Percentiles rank a stretch among this genome's conserved stretches.
phyloP scores from a whole-genome alignment of 2,113 vertebrate species.

The Psophia crepitans region DNA sequence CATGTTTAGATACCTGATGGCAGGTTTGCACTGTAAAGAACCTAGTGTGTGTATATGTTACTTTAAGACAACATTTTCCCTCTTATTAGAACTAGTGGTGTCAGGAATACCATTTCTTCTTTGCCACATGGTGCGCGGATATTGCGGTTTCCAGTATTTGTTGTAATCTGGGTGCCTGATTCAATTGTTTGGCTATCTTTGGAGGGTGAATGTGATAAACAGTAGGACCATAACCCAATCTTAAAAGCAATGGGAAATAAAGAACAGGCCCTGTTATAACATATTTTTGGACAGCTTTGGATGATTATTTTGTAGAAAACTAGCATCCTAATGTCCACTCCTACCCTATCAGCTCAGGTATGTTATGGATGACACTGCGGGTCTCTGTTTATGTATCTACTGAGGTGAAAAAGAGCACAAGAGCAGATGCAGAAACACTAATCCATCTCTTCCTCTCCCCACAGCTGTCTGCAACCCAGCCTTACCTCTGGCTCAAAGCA shows the following conservation, averaged over 20 bases:
- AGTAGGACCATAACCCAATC: conserved; percentile 44
- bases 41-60: neutral
- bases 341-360: neutral
- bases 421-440: neutral
- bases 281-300: neutral
- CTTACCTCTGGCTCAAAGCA: neutral
- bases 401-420: neutral
- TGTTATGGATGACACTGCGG: neutral
- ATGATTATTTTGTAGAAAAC: conserved; percentile 23
- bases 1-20: neutral
- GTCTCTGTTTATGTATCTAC: neutral
- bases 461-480: neutral
- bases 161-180: conserved; percentile 42
- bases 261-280: neutral
- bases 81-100: neutral
- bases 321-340: neutral
- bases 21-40: neutral
- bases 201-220: conserved; percentile 55
- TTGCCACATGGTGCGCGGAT: neutral
- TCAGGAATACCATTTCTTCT: conserved; percentile 34
- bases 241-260: conserved; percentile 61
- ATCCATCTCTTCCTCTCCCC: neutral
- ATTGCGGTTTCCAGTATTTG: conserved; percentile 29
- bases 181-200: conserved; percentile 60
- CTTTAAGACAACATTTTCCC: neutral